Base-by-base conservation (phyloP, 1,140 invertebrate species). In the Andricus grossulariae region DNA sequence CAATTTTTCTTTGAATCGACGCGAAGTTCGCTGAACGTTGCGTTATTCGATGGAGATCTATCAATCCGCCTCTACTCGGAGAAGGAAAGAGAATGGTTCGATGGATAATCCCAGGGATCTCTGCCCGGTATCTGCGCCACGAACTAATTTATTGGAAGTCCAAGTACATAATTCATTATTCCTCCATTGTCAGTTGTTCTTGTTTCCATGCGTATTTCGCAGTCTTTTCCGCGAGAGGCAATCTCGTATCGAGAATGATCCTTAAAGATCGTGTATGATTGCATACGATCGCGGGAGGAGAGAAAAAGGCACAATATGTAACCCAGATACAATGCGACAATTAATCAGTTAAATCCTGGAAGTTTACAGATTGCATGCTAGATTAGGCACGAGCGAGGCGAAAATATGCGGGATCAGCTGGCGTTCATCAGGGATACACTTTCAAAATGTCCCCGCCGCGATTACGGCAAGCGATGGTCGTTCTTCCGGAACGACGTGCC, bases 131-230 rank as follows among this genome's bases (percentile, higher is more conserved):
- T 76, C 74, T 72, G 57, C 55, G 60, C 72, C 72, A 60, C 60
- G 71, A 71, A 73, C 75, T 80, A 80, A 77, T 80, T 77, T 77
- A 80, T 80, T 72, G 79, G 73, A 25, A 57, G 79, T 60, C 75
- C 57, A 75, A 73, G 73, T 75, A 75, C 76, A 85, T 86, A 84
- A 87, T 85, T 87, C 85, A 87, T 86, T 84, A 81, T 82, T 82
- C 32, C 74, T 80, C 73, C 72, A 80, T 80, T 80, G 81, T 81
- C 80, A 81, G 74, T 77, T 81, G 15, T 66, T 66, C 32, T 77
- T 81, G 15, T 66, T 66, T 66, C 60, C 60, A 73, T 75, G 66
- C 76, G 74, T 78, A 78, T 78, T 78, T 76, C 71, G 72, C 76
- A 74, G 76, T 78, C 21, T 73, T 45, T 55, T 74, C 32, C 45